phyloP scores from a whole-genome alignment of 2,888 invertebrate species.

The Hydriomena furcata region DNA sequence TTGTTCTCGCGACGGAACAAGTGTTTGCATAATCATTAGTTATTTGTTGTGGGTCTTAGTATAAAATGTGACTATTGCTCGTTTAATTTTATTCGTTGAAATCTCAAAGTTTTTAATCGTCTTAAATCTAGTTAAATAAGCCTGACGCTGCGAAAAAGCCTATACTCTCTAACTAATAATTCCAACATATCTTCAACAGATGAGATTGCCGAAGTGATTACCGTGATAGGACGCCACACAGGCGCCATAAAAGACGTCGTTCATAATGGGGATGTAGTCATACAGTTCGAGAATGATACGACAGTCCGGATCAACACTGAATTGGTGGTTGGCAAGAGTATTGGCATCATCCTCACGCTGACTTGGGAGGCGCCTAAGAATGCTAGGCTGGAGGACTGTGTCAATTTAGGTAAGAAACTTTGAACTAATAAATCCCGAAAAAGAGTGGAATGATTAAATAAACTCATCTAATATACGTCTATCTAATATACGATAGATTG shows the following conservation, averaged over 20 bases:
- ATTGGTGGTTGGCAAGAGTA: constrained; percentile 45
- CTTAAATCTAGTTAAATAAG: no score
- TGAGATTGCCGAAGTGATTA: constrained; percentile 50
- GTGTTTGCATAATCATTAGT: no score
- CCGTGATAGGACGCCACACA: constrained; percentile 63
- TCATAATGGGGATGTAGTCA: constrained; percentile 58
- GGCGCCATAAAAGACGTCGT: constrained; percentile 59
- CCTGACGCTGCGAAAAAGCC: no score
- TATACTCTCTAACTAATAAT: no score
- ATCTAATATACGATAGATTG: no score
- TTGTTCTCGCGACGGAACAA: no score
- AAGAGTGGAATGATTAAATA: not conserved
- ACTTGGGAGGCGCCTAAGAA: constrained; percentile 63
- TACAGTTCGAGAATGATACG: constrained; percentile 62
- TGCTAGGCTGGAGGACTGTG: constrained; percentile 60
- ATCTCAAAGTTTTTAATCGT: no score
- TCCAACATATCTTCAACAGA: constrained; percentile 1
- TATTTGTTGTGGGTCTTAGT: no score
- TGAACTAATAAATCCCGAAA: no score
- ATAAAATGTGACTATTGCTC: no score
- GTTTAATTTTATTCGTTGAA: no score
- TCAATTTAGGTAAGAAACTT: constrained; percentile 60
- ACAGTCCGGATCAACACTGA: constrained; percentile 59
- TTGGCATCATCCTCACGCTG: constrained; percentile 57
- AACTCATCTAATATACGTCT: no score